A percentile compares a stretch with the other conserved stretches of the same genome.
Conservation (phyloP, 2,113 vertebrate genomes). For the Gnathonemus echidnorhynchus region DNA sequence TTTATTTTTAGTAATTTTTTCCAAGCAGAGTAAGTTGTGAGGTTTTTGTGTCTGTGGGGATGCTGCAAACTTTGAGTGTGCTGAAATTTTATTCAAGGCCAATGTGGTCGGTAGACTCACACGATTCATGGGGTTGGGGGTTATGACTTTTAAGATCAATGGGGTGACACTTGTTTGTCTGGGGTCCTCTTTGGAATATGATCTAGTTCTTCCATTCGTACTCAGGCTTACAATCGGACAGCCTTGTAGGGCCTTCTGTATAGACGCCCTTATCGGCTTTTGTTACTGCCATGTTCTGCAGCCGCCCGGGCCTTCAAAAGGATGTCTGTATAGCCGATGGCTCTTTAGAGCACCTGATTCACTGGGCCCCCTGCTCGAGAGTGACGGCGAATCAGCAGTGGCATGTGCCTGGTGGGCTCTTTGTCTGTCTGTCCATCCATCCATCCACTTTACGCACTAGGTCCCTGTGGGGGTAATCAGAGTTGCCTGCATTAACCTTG, state of each 20-base stretch:
- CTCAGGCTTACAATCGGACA: not conserved
- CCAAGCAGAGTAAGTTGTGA: not conserved
- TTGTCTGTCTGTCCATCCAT: slow-evolving; percentile 43
- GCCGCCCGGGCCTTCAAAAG: not conserved
- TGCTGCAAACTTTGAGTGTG: not conserved
- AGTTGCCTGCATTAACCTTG: slow-evolving; percentile 65
- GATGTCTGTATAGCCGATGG: not conserved
- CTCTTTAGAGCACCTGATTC: not conserved
- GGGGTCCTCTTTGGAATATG: not conserved
- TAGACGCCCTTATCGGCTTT: not conserved
- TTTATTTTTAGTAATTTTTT: not conserved
- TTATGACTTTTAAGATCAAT: not conserved
- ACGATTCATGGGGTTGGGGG: not conserved
- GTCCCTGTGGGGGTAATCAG: slow-evolving; percentile 55
- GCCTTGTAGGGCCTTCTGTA: not conserved
- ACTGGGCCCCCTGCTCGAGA: not conserved
- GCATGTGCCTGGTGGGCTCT: slow-evolving; percentile 21
- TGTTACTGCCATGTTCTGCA: not conserved
- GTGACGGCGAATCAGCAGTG: not conserved
- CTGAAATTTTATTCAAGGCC: not conserved
- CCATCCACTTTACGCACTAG: slow-evolving; percentile 48
- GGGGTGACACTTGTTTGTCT: not conserved
- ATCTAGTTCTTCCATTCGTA: not conserved
- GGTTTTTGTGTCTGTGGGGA: not conserved
- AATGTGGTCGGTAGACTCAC: not conserved